Evolutionary conservation across 2,113 vertebrate genomes (phyloP).

Genomic region (Eulemur rufifrons): DNA sequence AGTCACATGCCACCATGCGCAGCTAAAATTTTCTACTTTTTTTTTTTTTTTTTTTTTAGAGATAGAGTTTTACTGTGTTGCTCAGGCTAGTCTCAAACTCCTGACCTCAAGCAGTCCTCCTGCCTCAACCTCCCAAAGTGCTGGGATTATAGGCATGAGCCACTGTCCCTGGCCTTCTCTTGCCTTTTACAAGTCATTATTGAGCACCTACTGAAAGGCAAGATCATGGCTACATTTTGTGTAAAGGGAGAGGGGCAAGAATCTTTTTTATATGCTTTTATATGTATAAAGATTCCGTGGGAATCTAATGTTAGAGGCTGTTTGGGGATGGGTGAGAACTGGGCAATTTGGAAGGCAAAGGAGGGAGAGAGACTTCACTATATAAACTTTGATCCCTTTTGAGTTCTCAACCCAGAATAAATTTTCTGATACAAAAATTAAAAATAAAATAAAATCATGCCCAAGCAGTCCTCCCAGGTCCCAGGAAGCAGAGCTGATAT

Average conservation of each 20-base stretch:
- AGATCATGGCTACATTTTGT: neutral
- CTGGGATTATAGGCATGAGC: no score
- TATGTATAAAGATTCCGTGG: neutral
- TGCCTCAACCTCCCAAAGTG: no score
- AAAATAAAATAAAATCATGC: neutral
- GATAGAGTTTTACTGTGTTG: no score
- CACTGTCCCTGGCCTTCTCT: neutral
- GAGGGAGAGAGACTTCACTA: neutral
- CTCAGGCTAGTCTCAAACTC: no score
- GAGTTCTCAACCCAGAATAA: conserved; percentile 23
- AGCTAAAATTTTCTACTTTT: no score
- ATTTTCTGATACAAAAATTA: neutral
- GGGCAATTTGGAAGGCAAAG: neutral
- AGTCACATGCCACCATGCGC: no score
- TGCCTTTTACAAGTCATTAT: neutral
- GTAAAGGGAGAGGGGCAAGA: neutral
- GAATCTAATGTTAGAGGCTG: neutral
- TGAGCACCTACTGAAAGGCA: neutral
- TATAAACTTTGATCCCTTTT: conserved; percentile 10
- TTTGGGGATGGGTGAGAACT: neutral
- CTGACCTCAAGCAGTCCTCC: no score
- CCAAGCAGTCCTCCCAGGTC: neutral
- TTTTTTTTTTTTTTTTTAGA: no score
- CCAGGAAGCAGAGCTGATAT: neutral
- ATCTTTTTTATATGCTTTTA: conserved; percentile 13